Evolutionary conservation across 2,888 invertebrate genomes (phyloP).

Genomic region (Drosophila kuntzei): DNA sequence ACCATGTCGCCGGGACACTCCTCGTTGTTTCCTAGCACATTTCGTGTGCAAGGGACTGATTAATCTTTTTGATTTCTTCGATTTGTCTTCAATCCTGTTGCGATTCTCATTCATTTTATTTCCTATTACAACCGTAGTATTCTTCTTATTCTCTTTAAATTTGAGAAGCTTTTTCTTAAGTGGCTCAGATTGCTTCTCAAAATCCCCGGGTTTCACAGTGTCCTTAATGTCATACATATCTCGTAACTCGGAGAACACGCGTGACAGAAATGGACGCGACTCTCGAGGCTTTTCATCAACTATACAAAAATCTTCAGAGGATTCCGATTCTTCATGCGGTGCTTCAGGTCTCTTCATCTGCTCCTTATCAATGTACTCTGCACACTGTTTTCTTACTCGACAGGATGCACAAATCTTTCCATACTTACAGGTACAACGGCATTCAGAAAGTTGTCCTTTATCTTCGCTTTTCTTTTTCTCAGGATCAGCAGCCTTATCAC

Average conservation of each 20-base stretch:
- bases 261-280: conserved; percentile 73
- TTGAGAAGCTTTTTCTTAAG: not conserved
- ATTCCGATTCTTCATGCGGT: conserved; percentile 15
- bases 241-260: conserved; percentile 80
- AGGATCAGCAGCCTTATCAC: conserved; percentile 6
- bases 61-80: not conserved
- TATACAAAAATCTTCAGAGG: not conserved
- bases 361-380: conserved; percentile 52
- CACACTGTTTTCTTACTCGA: conserved; percentile 74
- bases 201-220: conserved; percentile 15
- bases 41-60: conserved; percentile 86
- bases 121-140: not conserved
- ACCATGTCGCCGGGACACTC: conserved; percentile 88
- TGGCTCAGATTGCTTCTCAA: not conserved
- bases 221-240: conserved; percentile 74
- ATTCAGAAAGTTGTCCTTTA: conserved; percentile 3
- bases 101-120: not conserved
- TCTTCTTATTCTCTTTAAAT: not conserved
- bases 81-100: not conserved
- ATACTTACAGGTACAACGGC: conserved; percentile 67
- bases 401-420: conserved; percentile 77
- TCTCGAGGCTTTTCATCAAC: not conserved
- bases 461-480: not conserved
- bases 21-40: conserved; percentile 86
- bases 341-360: not conserved